Evolutionary conservation across 2,888 invertebrate species (phyloP).

Genomic region (Galeruca laticollis): DNA sequence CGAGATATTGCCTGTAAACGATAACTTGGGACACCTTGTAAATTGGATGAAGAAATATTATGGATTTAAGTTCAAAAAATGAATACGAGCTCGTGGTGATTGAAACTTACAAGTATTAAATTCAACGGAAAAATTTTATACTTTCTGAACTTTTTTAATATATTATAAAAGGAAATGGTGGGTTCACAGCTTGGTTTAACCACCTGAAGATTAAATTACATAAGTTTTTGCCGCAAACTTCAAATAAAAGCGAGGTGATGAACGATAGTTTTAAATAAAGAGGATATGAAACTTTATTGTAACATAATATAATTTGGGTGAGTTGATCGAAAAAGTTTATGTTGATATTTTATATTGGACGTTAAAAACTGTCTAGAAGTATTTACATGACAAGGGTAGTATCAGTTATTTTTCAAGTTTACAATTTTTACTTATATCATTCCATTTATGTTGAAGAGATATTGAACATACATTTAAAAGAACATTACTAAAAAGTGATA

Average conservation of each 20-base stretch:
- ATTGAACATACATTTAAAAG: no score
- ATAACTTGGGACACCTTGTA: no score
- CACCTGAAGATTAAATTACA: slow-evolving; percentile 9
- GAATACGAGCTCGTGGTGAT: not conserved
- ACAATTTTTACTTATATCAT: no score
- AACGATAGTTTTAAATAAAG: not conserved
- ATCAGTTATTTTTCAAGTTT: no score
- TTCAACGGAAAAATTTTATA: not conserved
- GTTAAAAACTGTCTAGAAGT: no score
- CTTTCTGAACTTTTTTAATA: slow-evolving; percentile 1
- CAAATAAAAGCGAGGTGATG: not conserved
- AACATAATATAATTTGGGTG: not conserved
- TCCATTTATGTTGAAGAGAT: no score
- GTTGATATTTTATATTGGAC: not conserved
- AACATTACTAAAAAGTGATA: no score
- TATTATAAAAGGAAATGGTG: not conserved
- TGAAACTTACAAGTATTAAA: not conserved
- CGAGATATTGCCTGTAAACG: no score
- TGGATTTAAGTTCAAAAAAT: no score
- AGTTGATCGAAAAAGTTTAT: no score
- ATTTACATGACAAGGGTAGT: no score
- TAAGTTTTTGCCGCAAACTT: not conserved
- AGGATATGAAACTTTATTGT: not conserved
- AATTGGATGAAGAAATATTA: no score
- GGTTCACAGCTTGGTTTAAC: not conserved